Evolutionary conservation across 2,888 invertebrate genomes (phyloP), one percentile per base, ranked within the genome.

Genomic region (Heliconius hortense): DNA sequence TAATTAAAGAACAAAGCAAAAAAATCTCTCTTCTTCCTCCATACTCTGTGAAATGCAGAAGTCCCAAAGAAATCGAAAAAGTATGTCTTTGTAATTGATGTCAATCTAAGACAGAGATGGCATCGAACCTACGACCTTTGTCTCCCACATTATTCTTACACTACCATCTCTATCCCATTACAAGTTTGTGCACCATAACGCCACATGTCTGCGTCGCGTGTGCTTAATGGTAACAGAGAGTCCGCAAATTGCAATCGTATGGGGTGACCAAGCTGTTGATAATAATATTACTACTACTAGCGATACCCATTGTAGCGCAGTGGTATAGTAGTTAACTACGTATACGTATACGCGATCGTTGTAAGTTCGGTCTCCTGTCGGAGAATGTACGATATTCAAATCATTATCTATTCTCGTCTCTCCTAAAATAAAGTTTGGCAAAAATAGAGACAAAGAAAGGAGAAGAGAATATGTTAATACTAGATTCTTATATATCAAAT

Each of bases 191-290:
- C 31, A 64, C 63, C 62, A 56, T 75, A 59, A 71, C 60, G 21
- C 73, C 64, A 63, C 62, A 64, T 70, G 62, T 70, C 70, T 74
- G 76, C 76, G 62, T 83, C 79, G 83, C 83, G 83, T 84, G 83
- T 81, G 77, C 78, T 79, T 83, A 84, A 84, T 82, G 78, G 80
- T 77, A 72, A 76, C 63, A 75, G 74, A 80, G 77, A 60, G 76
- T 76, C 81, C 80, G 80, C 80, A 82, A 82, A 81, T 83, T 83
- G 82, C 81, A 78, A 76, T 76, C 77, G 73, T 77, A 72, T 76
- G 76, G 69, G 62, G 77, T 76, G 35, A 11, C 77, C 77, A 78
- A 26, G 60, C 56, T 69, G n/a, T 53, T 31, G 7, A 24, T 68
- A 53, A 53, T 31, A 53, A 48, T 26, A 26, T 48, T 69, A 39